phyloP scores from a whole-genome alignment of 2,797 vertebrate species.

The Chelmon rostratus region DNA sequence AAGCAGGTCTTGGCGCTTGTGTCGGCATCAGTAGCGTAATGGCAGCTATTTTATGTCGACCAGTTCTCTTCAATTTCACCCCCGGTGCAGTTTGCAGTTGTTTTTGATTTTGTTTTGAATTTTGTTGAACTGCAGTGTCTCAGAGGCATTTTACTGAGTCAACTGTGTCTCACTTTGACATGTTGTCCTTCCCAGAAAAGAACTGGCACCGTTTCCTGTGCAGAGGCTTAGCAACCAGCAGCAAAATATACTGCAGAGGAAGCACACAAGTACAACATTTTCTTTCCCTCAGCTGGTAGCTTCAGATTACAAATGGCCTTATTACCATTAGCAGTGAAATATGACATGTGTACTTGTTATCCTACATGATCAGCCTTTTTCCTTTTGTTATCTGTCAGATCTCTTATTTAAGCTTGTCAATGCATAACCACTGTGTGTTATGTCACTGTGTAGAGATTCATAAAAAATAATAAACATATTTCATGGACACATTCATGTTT shows the following conservation, averaged over 20 bases:
- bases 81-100: not conserved
- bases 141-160: constrained; percentile 16
- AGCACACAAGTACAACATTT: not conserved
- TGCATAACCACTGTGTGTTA: not conserved
- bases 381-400: too few relatives aligned
- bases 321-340: too few relatives aligned
- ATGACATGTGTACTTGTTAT: too few relatives aligned
- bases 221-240: not conserved
- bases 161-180: constrained; percentile 59
- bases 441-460: not conserved
- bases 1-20: too few relatives aligned
- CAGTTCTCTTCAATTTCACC: not conserved
- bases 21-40: too few relatives aligned
- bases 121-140: not conserved
- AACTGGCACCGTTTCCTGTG: not conserved
- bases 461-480: not conserved
- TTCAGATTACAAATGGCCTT: not conserved
- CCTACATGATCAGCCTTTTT: too few relatives aligned
- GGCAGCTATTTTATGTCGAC: not conserved
- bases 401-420: too few relatives aligned
- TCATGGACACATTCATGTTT: too few relatives aligned
- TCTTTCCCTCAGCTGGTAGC: not conserved
- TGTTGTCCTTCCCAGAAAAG: not conserved
- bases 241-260: not conserved
- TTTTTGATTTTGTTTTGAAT: constrained; percentile 2